phyloP scores from a whole-genome alignment of 2,888 invertebrate species.

The Cybosia mesomella region DNA sequence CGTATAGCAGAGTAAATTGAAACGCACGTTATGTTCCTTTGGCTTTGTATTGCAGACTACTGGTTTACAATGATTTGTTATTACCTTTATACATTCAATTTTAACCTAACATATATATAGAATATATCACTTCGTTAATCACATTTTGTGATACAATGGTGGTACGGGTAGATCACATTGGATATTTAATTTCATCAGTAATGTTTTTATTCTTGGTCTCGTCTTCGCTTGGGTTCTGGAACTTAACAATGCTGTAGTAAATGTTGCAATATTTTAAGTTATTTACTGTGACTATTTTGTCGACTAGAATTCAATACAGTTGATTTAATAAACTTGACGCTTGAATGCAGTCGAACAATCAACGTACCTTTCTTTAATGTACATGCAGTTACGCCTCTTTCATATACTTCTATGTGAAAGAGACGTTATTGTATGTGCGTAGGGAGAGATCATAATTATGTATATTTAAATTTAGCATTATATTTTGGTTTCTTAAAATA shows the following conservation, averaged over 20 bases:
- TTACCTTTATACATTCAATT: too few species aligned
- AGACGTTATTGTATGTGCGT: neutral
- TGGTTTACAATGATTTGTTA: too few species aligned
- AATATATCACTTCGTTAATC: slow-evolving; percentile 23
- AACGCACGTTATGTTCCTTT: too few species aligned
- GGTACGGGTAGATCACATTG: neutral
- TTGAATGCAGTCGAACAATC: too few species aligned
- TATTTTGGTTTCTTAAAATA: neutral
- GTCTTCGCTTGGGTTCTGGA: neutral
- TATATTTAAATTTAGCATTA: neutral
- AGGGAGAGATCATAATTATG: neutral
- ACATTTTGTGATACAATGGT: neutral
- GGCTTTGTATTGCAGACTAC: too few species aligned
- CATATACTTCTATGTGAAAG: too few species aligned
- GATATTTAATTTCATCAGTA: neutral
- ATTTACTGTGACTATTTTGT: neutral
- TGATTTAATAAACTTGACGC: neutral
- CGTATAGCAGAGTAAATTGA: too few species aligned
- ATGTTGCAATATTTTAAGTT: too few species aligned
- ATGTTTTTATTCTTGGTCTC: neutral
- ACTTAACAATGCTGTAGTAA: neutral
- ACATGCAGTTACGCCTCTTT: neutral
- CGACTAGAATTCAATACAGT: neutral
- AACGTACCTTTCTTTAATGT: too few species aligned
- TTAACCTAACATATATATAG: too few species aligned